Evolutionary conservation across 1,140 invertebrate genomes (phyloP).

Genomic region (Eueides isabella): DNA sequence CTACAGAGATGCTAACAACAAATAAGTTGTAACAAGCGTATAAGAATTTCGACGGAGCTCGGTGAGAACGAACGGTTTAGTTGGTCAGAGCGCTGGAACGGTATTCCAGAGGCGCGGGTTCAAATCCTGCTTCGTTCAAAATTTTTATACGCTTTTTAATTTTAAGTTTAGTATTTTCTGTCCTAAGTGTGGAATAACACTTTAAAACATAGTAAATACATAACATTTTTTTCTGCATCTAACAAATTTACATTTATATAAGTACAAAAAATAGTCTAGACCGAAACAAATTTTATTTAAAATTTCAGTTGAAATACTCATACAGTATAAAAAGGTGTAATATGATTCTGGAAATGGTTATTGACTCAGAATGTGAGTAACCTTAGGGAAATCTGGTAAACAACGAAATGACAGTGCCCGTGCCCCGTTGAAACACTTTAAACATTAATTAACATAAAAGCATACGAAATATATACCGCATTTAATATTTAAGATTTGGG

Average conservation of each 20-base stretch:
- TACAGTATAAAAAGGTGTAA: not conserved
- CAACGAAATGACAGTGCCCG: constrained; percentile 10
- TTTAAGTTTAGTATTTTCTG: too few relatives aligned
- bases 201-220: too few relatives aligned
- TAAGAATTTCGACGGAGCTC: too few relatives aligned
- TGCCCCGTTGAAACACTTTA: constrained; percentile 4
- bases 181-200: too few relatives aligned
- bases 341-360: constrained; percentile 4
- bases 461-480: not conserved
- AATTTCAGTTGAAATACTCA: not conserved
- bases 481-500: not conserved
- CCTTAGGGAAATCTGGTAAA: constrained; percentile 10
- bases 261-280: not conserved
- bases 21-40: too few relatives aligned
- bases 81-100: too few relatives aligned
- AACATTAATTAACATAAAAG: not conserved
- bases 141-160: too few relatives aligned
- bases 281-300: not conserved
- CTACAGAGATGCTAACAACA: too few relatives aligned
- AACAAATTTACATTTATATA: not conserved
- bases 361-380: constrained; percentile 8
- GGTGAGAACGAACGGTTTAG: too few relatives aligned
- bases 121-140: too few relatives aligned
- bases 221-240: too few relatives aligned
- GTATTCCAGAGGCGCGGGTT: too few relatives aligned